Evolutionary conservation across 1,140 invertebrate genomes (phyloP).

Genomic region (Globodera ellingtonae): DNA sequence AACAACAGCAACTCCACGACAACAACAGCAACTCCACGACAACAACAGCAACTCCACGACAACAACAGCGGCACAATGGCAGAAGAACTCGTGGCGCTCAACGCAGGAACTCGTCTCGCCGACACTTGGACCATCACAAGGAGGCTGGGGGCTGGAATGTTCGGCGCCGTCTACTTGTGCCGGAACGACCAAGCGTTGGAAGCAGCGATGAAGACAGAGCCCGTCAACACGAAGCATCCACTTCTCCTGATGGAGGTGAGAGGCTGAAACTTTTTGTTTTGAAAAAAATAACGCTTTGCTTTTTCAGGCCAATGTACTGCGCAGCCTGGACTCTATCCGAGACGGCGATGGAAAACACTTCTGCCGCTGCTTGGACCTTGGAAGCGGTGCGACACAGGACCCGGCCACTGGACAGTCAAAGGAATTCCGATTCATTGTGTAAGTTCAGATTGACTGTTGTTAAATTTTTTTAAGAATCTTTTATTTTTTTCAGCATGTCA

Average conservation of each 20-base stretch:
- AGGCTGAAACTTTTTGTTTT: background rate
- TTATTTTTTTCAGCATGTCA: conserved; percentile 2
- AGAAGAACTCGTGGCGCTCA: background rate
- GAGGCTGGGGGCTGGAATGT: conserved; percentile 14
- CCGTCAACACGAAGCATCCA: background rate
- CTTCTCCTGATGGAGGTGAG: conserved; percentile 3
- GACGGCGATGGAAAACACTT: background rate
- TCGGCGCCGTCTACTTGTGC: conserved; percentile 20
- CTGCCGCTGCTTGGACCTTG: conserved; percentile 28
- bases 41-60: too few species aligned
- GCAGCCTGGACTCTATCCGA: background rate
- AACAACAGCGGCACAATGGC: too few species aligned
- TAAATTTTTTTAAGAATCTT: too few species aligned
- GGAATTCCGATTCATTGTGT: background rate
- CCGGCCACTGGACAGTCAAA: too few species aligned
- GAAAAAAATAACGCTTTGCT: background rate
- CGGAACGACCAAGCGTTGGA: background rate
- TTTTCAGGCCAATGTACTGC: background rate
- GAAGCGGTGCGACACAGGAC: conserved; percentile 5
- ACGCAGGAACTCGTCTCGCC: background rate
- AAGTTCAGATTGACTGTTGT: too few species aligned
- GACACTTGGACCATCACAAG: conserved; percentile 13
- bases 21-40: too few species aligned
- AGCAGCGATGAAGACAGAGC: conserved; percentile 5
- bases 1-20: too few species aligned